Evolutionary conservation across 2,113 vertebrate genomes (phyloP).

Genomic region (Diadophis punctatus): DNA sequence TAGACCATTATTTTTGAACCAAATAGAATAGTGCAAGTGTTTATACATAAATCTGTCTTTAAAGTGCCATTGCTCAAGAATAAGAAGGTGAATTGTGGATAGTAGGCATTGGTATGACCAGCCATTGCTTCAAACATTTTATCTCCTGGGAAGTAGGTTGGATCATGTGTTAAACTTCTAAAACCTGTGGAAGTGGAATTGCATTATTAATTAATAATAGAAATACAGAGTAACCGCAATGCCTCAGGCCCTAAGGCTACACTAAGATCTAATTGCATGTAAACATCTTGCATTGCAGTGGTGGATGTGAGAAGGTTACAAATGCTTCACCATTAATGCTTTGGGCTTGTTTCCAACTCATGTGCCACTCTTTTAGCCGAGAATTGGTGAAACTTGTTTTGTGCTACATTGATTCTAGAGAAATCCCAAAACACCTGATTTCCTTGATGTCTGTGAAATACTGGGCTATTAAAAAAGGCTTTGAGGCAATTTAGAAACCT

Average conservation of each 20-base stretch:
- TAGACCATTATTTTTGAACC: neutral
- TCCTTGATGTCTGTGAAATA: neutral
- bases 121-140: neutral
- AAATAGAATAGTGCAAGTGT: neutral
- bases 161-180: neutral
- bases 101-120: neutral
- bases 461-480: neutral
- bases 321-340: neutral
- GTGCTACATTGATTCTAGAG: neutral
- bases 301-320: neutral
- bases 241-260: neutral
- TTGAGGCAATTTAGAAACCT: neutral
- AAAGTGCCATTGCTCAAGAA: neutral
- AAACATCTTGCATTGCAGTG: neutral
- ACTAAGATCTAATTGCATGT: neutral
- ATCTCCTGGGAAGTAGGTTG: neutral
- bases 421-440: neutral
- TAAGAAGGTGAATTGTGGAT: neutral
- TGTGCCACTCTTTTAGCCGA: neutral
- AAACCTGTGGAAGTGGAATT: neutral
- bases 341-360: neutral
- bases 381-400: neutral
- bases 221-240: neutral
- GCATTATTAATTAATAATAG: conserved; percentile 10
- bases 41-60: neutral